A percentile compares a stretch with the other conserved stretches of the same genome.
Evolutionary conservation across 1,140 invertebrate genomes (phyloP).

Genomic region (Telenomus remus): DNA sequence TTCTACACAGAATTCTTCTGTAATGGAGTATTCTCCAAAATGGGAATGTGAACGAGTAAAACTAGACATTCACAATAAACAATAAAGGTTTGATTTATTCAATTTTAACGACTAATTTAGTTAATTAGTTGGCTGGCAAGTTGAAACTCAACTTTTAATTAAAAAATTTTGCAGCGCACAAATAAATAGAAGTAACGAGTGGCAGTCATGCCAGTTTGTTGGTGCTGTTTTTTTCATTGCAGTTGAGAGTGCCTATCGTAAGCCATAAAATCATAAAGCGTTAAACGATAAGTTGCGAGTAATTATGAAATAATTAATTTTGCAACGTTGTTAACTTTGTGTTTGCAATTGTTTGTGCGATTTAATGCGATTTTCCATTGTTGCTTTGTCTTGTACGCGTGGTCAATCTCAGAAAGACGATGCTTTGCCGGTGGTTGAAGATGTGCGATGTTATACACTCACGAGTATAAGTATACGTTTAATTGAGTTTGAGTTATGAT

Average conservation of each 20-base stretch:
- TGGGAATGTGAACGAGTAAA: too few relatives aligned
- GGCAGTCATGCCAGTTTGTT: conserved; percentile 30
- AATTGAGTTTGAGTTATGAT: too few relatives aligned
- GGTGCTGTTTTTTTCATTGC: conserved; percentile 14
- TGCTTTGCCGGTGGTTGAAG: background rate
- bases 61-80: too few relatives aligned
- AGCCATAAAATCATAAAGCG: conserved; percentile 50
- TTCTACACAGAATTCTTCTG: background rate
- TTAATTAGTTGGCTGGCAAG: too few relatives aligned
- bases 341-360: conserved; percentile 40
- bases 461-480: too few relatives aligned
- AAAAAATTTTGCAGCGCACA: background rate
- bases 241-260: conserved; percentile 27
- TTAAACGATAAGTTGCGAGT: conserved; percentile 52
- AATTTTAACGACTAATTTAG: too few relatives aligned
- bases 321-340: conserved; percentile 48
- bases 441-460: background rate
- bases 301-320: conserved; percentile 58
- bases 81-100: too few relatives aligned
- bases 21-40: too few relatives aligned
- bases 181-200: conserved; percentile 9
- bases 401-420: background rate
- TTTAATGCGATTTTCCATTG: conserved; percentile 24
- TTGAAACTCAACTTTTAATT: too few relatives aligned
- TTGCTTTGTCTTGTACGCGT: conserved; percentile 9